Conservation (phyloP, 1,140 invertebrate genomes). For the Heliconius hewitsoni region DNA sequence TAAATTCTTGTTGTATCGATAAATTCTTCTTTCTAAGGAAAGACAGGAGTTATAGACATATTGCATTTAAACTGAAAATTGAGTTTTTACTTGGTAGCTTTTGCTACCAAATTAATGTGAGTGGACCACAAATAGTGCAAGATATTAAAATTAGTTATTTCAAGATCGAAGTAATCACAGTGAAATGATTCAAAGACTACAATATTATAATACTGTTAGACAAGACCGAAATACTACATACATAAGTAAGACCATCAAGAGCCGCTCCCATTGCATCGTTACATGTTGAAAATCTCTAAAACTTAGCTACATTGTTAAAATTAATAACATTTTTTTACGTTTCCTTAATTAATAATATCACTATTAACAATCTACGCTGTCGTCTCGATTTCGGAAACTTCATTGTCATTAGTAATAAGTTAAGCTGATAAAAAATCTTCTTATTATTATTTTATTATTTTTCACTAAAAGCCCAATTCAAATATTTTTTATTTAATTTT, state of each 20-base stretch:
- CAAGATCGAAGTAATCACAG: background rate
- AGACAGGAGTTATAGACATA: background rate
- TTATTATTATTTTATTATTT: too few relatives aligned
- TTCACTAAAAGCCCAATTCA: too few relatives aligned
- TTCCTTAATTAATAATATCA: conserved; percentile 78
- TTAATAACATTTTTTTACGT: conserved; percentile 75
- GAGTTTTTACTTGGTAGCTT: too few relatives aligned
- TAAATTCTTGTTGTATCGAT: background rate
- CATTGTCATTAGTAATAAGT: background rate
- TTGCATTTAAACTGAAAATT: background rate
- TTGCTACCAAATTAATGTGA: background rate
- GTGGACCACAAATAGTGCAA: background rate
- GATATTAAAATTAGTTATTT: background rate
- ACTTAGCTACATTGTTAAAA: conserved; percentile 75
- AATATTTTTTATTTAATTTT: background rate
- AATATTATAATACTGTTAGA: conserved; percentile 29
- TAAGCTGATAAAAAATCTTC: too few relatives aligned
- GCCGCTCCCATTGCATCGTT: conserved; percentile 54
- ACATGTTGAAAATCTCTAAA: conserved; percentile 73
- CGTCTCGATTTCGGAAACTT: conserved; percentile 60
- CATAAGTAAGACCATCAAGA: conserved; percentile 51
- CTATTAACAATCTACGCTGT: conserved; percentile 78
- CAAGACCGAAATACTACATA: conserved; percentile 26
- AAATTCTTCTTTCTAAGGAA: background rate
- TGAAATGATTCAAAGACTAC: background rate